Evolutionary conservation across 1,140 invertebrate genomes (phyloP).

Genomic region (Phocides pigmalion): DNA sequence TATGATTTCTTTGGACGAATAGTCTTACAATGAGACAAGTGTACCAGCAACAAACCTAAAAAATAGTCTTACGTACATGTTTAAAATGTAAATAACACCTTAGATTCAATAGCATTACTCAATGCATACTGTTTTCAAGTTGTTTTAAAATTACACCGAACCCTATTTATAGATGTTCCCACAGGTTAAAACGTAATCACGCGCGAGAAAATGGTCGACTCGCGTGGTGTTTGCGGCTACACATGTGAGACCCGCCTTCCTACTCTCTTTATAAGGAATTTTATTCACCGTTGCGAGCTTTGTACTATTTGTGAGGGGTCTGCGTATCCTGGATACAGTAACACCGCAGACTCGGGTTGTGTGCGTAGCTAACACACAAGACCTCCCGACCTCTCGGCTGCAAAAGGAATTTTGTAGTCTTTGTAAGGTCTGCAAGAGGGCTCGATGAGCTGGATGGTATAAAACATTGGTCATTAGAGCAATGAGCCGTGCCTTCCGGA

Average conservation of each 20-base stretch:
- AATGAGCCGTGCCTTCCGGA: constrained; percentile 62
- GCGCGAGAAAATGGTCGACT: constrained; percentile 51
- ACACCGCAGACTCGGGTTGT: neutral
- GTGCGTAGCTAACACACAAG: constrained; percentile 12
- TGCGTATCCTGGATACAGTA: constrained; percentile 4
- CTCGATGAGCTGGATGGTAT: neutral
- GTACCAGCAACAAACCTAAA: too few relatives aligned
- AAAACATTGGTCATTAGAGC: constrained; percentile 51
- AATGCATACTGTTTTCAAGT: neutral
- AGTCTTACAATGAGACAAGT: too few relatives aligned
- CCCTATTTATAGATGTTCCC: constrained; percentile 51
- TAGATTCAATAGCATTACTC: neutral
- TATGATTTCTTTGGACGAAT: too few relatives aligned
- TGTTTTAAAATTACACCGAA: constrained; percentile 42
- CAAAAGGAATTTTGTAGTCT: neutral
- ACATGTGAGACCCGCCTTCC: constrained; percentile 34
- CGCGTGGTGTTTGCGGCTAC: constrained; percentile 44
- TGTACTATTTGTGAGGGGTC: constrained; percentile 1
- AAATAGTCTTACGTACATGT: too few relatives aligned
- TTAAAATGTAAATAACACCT: too few relatives aligned
- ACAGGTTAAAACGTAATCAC: constrained; percentile 65
- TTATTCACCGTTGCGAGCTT: neutral
- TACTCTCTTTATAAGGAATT: constrained; percentile 1
- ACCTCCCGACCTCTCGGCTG: constrained; percentile 9
- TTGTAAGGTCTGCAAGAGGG: neutral